Base-by-base conservation (phyloP, 2,888 invertebrate species). In the Raillietiella orientalis region DNA sequence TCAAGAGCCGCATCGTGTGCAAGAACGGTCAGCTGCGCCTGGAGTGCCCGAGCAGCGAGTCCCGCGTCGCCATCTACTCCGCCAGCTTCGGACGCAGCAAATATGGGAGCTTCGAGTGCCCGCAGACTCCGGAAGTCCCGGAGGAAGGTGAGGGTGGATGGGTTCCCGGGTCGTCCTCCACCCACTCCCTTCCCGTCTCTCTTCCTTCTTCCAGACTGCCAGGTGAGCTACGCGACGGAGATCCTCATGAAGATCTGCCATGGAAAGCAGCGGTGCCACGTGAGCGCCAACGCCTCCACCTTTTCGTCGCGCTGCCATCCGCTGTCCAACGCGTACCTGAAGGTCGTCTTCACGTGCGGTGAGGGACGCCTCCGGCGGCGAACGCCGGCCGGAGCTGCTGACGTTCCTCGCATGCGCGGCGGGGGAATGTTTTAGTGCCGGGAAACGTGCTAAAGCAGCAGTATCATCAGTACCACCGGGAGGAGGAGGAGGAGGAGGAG, bases 141-240 rank as follows among this genome's bases (percentile, higher is more conserved):
- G 75, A 75, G 46, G 72, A 75, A 53, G 72, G 75, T 75, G 48
- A 65, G 69, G n/a, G n/a, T n/a, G n/a, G n/a, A n/a, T n/a, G n/a
- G n/a, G 60, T 13, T 21, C 9, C 8, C 12, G 10, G 30, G 12
- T 12, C 16, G 14, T 15, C 11, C 16, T 28, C 25, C 15, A 8
- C 10, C 30, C 13, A 16, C 13, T 27, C 11, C 23, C 16, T 14
- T 4, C 9, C 12, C 21, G 9, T 17, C 25, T 20, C 28, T 15
- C 16, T 28, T 28, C 25, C 28, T 25, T 22, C 25, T 53, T 51
- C 15, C 53, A 79, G 79, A 72, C 11, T 82, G 82, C 45, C 54
- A 72, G 45, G 70, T 70, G 35, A 66, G 67, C 37, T 71, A 71
- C 47, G 74, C 77, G 4, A 71, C 77, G n/a, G 77, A 82, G 49